phyloP scores from a whole-genome alignment of 2,113 vertebrate genomes.

The Caranx melampygus region DNA sequence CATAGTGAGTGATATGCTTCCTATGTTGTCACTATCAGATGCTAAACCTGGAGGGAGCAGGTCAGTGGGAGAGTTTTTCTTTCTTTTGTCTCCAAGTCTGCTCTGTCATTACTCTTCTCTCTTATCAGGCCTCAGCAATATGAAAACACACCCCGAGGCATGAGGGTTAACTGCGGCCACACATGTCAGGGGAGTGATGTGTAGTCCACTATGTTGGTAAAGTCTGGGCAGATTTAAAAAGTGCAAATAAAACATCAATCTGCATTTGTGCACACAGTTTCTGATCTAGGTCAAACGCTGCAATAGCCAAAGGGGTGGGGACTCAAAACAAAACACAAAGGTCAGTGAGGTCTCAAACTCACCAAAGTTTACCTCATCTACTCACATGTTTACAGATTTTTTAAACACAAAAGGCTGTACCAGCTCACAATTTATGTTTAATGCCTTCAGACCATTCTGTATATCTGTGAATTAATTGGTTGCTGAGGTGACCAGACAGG shows the following conservation, averaged over 20 bases:
- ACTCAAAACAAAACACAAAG: constrained; percentile 8
- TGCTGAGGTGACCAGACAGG: constrained; percentile 20
- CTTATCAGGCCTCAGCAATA: constrained; percentile 46
- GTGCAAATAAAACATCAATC: constrained; percentile 20
- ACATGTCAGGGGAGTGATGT: constrained; percentile 32
- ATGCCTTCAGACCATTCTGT: neutral
- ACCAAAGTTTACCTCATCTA: neutral
- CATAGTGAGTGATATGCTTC: constrained; percentile 56
- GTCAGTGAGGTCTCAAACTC: constrained; percentile 10
- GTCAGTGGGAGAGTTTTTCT: constrained; percentile 48
- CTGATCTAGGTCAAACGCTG: constrained; percentile 21
- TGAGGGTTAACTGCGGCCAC: constrained; percentile 58
- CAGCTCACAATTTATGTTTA: neutral
- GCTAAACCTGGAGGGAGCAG: constrained; percentile 54
- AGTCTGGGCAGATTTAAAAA: constrained; percentile 13
- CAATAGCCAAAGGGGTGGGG: constrained; percentile 21
- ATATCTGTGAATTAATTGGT: constrained; percentile 19
- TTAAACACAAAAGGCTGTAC: neutral
- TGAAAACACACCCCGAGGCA: constrained; percentile 63
- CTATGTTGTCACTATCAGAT: constrained; percentile 56
- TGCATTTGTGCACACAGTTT: neutral
- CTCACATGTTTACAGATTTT: neutral
- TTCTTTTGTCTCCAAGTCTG: constrained; percentile 40
- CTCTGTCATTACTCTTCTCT: constrained; percentile 46
- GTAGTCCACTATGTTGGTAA: neutral